A percentile compares a stretch with the other conserved stretches of the same genome.
These are phyloP conservation scores for Creontiades dilutus DNA, from an alignment of 2,888 invertebrate genomes.

Conservation along the genomic window DNA sequence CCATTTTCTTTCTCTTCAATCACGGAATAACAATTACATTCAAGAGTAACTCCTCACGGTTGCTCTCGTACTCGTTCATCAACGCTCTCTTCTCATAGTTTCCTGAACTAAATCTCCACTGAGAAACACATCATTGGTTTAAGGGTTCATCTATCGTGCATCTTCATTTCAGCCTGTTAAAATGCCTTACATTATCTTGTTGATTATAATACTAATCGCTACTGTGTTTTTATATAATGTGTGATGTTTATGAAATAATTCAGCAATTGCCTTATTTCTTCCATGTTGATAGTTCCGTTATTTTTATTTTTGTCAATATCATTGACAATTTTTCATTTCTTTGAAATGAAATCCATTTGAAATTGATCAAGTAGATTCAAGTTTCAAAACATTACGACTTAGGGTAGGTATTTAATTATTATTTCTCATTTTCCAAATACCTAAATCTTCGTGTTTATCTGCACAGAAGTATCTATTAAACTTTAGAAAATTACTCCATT, in stretches of 20 bases:
- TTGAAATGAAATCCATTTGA: no score
- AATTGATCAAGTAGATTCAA: no score
- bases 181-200: neutral
- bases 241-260: neutral
- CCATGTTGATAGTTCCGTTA: neutral
- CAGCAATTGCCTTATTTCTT: neutral
- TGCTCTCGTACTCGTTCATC: neutral
- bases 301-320: no score
- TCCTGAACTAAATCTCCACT: neutral
- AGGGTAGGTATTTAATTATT: no score
- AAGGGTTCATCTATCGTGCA: constrained; percentile 1
- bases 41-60: neutral
- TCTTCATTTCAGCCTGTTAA: neutral
- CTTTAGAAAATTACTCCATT: no score
- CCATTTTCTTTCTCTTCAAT: neutral
- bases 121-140: neutral
- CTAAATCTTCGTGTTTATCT: no score
- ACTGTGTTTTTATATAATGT: neutral
- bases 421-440: no score
- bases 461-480: no score
- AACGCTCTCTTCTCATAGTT: neutral
- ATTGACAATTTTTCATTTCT: no score
- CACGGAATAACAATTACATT: constrained; percentile 14
- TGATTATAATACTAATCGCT: neutral
- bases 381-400: no score